A percentile compares a stretch with the other conserved stretches of the same genome.
These are phyloP conservation scores for Hipposideros armiger DNA, from an alignment of 2,113 vertebrate genomes.

Conservation along the genomic window DNA sequence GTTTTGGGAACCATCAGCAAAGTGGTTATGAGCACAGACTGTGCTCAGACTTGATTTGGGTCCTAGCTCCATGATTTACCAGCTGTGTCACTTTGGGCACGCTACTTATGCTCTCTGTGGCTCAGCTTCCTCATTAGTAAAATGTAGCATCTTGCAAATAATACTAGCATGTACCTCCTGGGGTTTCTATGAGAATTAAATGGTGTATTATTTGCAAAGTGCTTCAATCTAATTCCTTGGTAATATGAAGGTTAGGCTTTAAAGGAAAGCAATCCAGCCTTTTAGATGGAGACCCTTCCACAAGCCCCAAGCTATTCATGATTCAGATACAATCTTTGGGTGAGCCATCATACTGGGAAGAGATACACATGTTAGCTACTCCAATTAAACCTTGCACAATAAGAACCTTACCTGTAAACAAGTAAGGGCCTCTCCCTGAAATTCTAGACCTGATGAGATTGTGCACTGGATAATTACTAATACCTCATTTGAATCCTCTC, in stretches of 20 bases:
- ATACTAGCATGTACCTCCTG: not conserved
- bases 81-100: not conserved
- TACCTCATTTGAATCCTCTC: constrained; percentile 54
- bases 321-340: not conserved
- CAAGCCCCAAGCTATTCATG: not conserved
- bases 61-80: not conserved
- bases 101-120: not conserved
- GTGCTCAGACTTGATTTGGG: not conserved
- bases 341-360: not conserved
- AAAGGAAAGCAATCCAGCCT: not conserved
- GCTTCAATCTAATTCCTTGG: not conserved
- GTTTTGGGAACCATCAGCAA: not conserved
- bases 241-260: not conserved
- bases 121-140: not conserved
- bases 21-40: not conserved
- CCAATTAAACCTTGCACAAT: constrained; percentile 74
- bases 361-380: not conserved
- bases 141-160: not conserved
- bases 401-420: constrained; percentile 68
- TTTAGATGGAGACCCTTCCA: not conserved
- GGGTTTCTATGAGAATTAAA: not conserved
- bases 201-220: not conserved
- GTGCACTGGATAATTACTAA: not conserved
- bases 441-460: constrained; percentile 57
- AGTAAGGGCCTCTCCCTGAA: constrained; percentile 66